These are phyloP conservation scores for Andrena bucephala DNA, from an alignment of 2,888 invertebrate genomes.

Conservation along the genomic window DNA sequence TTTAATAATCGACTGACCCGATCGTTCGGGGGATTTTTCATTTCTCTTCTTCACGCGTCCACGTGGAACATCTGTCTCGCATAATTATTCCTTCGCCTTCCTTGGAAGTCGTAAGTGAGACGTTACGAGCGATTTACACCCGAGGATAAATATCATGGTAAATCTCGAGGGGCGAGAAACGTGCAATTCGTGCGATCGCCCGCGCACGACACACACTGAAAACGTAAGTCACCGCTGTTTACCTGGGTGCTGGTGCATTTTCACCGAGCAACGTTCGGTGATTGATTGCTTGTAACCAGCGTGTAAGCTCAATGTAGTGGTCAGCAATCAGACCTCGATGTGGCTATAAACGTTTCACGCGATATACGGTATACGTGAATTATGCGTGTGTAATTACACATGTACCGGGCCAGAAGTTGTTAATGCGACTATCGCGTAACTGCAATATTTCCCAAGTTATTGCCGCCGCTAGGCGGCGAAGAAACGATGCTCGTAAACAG, in stretches of 20 bases:
- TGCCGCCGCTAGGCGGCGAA: conserved; percentile 24
- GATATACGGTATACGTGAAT: conserved; percentile 59
- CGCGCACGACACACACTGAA: conserved; percentile 28
- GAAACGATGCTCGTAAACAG: conserved; percentile 31
- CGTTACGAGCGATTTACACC: conserved; percentile 44
- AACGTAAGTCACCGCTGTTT: conserved; percentile 55
- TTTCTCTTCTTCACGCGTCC: conserved; percentile 18
- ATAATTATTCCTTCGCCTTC: conserved; percentile 34
- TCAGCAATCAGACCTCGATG: conserved; percentile 33
- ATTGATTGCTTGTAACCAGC: conserved; percentile 62
- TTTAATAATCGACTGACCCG: conserved; percentile 16
- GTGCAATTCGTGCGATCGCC: conserved; percentile 60
- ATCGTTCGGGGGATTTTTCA: conserved; percentile 12
- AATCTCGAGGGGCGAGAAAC: conserved; percentile 28
- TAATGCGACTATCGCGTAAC: conserved; percentile 58
- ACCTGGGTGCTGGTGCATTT: conserved; percentile 22
- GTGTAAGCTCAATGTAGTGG: conserved; percentile 20
- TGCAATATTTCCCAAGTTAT: conserved; percentile 48
- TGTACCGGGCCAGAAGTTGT: conserved; percentile 37
- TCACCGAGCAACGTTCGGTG: conserved; percentile 37
- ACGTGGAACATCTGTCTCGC: conserved; percentile 26
- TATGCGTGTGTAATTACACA: conserved; percentile 59
- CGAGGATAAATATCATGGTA: conserved; percentile 42
- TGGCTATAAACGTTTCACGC: conserved; percentile 44
- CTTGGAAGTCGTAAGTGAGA: not conserved